These are phyloP conservation scores for Athrips mouffetella DNA, from an alignment of 2,888 invertebrate genomes.

Conservation along the genomic window DNA sequence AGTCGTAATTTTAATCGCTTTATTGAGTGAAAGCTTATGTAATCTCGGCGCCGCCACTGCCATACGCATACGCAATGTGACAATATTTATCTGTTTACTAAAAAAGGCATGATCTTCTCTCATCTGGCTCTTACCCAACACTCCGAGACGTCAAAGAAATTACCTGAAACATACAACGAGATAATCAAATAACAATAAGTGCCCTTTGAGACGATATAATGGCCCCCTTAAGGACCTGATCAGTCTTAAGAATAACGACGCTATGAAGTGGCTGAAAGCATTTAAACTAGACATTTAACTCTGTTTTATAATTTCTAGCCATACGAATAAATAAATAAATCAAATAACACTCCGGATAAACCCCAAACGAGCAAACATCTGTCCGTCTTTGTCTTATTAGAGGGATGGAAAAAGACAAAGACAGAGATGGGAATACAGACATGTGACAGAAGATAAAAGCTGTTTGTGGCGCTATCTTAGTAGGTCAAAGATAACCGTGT, in stretches of 20 bases:
- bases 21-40: neutral
- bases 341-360: neutral
- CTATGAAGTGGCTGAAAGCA: no score
- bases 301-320: no score
- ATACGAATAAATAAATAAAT: no score
- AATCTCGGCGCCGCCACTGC: neutral
- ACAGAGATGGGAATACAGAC: neutral
- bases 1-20: no score
- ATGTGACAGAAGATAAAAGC: conserved; percentile 13
- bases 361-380: neutral
- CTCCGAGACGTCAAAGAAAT: neutral
- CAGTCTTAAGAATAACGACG: no score
- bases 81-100: neutral
- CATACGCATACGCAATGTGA: no score
- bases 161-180: conserved; percentile 1
- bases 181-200: neutral
- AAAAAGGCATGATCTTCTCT: conserved; percentile 1
- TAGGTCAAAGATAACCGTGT: conserved; percentile 36
- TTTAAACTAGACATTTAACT: no score
- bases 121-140: conserved; percentile 2
- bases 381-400: neutral
- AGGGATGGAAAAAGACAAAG: neutral
- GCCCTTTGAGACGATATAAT: no score
- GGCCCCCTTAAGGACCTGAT: no score
- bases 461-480: conserved; percentile 30